Percentiles rank a stretch among this genome's conserved stretches.
Conservation (phyloP, 2,797 vertebrate species). For the Fundulus diaphanus region DNA sequence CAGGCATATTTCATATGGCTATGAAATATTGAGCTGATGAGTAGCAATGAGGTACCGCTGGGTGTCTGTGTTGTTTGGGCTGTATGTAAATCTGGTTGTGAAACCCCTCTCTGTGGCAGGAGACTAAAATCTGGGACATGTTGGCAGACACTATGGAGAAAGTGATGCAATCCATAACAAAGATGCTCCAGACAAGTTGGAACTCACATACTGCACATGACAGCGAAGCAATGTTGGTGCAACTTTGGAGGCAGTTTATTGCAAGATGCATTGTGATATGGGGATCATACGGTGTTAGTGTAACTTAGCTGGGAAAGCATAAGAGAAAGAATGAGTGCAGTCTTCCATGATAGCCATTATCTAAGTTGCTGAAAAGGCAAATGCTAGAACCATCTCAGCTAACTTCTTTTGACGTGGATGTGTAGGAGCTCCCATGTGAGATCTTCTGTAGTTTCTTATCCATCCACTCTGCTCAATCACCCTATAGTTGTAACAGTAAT, state of each 20-base stretch:
- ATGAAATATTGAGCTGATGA: slow-evolving; percentile 98
- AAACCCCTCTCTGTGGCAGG: slow-evolving; percentile 69
- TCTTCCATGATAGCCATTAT: background rate
- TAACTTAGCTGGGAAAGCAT: background rate
- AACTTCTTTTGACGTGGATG: background rate
- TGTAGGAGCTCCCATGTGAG: background rate
- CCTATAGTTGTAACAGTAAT: background rate
- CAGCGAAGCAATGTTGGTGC: slow-evolving; percentile 46
- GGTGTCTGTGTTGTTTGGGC: slow-evolving; percentile 73
- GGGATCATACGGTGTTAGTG: slow-evolving; percentile 4
- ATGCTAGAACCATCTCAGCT: background rate
- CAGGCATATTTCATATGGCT: slow-evolving; percentile 91
- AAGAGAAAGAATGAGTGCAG: background rate
- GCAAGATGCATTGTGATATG: slow-evolving; percentile 10
- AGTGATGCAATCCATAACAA: slow-evolving; percentile 75
- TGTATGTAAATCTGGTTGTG: slow-evolving; percentile 74
- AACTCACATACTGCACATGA: slow-evolving; percentile 32
- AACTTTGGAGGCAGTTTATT: slow-evolving; percentile 43
- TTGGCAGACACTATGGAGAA: slow-evolving; percentile 57
- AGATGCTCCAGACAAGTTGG: slow-evolving; percentile 56
- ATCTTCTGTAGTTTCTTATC: background rate
- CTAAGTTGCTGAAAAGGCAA: background rate
- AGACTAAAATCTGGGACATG: slow-evolving; percentile 79
- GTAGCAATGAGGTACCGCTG: slow-evolving; percentile 84
- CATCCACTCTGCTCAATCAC: background rate